Evolutionary conservation across 1,140 invertebrate genomes (phyloP).

Genomic region (Nasonia vitripennis): DNA sequence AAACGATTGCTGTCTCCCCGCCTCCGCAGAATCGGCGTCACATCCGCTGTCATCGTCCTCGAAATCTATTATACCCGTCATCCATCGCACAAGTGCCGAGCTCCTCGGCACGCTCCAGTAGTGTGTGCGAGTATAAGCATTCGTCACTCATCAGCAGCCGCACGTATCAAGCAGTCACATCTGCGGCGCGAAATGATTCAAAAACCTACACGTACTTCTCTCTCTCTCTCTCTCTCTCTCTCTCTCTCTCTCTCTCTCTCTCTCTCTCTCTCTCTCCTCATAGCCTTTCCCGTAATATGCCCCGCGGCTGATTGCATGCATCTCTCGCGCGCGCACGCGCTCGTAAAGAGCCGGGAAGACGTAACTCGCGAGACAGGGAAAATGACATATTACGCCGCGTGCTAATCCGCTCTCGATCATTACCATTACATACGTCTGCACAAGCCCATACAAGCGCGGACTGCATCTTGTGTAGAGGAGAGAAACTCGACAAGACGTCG

Average conservation of each 20-base stretch:
- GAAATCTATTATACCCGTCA: not conserved
- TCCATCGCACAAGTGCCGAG: not conserved
- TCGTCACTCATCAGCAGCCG: too few species aligned
- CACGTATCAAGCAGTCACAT: constrained; percentile 8
- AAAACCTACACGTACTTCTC: constrained; percentile 1
- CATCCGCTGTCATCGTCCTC: not conserved
- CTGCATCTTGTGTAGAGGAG: not conserved
- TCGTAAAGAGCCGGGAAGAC: constrained; percentile 14
- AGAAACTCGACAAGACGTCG: constrained; percentile 17
- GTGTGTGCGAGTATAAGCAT: not conserved
- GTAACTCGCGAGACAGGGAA: constrained; percentile 31
- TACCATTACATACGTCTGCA: not conserved
- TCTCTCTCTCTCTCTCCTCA: too few species aligned
- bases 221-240: too few species aligned
- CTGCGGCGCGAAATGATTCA: constrained; percentile 15
- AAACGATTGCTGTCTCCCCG: not conserved
- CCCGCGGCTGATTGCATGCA: constrained; percentile 5
- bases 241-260: too few species aligned
- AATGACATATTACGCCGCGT: constrained; percentile 38
- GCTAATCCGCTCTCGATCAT: constrained; percentile 41
- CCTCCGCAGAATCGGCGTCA: not conserved
- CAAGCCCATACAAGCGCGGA: not conserved
- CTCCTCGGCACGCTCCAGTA: too few species aligned
- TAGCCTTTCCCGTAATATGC: not conserved
- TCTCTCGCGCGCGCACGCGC: not conserved